phyloP scores from a whole-genome alignment of 2,797 vertebrate genomes.

The Myotis vivesi region DNA sequence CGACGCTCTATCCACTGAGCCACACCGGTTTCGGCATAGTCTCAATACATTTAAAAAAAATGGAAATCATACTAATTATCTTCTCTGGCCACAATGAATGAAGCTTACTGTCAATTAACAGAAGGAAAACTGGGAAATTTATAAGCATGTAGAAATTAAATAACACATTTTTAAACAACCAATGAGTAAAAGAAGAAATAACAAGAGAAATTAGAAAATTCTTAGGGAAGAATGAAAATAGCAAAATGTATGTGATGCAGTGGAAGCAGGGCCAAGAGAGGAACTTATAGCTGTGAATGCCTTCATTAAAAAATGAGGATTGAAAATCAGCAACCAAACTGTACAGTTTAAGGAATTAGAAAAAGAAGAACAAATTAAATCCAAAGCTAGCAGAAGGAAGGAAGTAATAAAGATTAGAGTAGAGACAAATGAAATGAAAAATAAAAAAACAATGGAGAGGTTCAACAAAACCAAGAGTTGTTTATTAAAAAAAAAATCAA shows the following conservation, averaged over 20 bases:
- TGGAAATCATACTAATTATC: not conserved
- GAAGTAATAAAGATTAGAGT: not conserved
- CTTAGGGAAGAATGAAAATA: not conserved
- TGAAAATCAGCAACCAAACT: not conserved
- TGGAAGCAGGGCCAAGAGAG: not conserved
- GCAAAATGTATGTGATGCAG: not conserved
- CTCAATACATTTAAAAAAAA: not conserved
- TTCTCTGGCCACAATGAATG: not conserved
- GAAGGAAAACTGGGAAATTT: not conserved
- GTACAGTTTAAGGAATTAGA: not conserved
- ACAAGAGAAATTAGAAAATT: not conserved
- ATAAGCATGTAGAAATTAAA: not conserved
- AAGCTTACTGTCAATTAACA: not conserved
- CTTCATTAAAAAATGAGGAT: not conserved
- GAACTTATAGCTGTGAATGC: not conserved
- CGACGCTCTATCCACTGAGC: too few relatives aligned
- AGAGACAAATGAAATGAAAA: not conserved
- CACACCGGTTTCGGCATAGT: too few relatives aligned
- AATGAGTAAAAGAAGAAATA: not conserved
- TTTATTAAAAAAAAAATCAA: not conserved
- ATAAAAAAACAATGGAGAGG: not conserved
- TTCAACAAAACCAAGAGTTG: not conserved
- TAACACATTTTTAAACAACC: not conserved
- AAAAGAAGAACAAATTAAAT: slow-evolving; percentile 10
- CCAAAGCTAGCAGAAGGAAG: not conserved